Evolutionary conservation across 2,113 vertebrate genomes (phyloP).

Genomic region (Puffinus mauretanicus): DNA sequence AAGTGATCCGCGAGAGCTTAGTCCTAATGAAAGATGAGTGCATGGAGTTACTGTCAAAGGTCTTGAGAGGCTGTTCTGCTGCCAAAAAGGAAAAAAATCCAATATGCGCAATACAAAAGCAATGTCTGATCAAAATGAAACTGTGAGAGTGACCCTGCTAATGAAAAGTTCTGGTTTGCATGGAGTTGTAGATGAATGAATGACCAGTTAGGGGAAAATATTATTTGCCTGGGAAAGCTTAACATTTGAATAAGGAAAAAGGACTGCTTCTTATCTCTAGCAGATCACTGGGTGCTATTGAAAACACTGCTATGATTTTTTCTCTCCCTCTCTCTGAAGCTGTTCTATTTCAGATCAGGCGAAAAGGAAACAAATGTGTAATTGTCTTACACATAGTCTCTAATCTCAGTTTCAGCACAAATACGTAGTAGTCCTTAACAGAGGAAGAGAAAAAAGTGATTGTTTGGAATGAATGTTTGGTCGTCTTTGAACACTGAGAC

Average conservation of each 20-base stretch:
- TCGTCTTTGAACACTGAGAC: not conserved
- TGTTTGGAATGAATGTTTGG: not conserved
- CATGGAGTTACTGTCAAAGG: not conserved
- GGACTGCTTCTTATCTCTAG: not conserved
- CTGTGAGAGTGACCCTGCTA: not conserved
- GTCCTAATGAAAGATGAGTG: not conserved
- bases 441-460: constrained; percentile 9
- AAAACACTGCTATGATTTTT: constrained; percentile 33
- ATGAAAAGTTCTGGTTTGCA: not conserved
- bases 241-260: constrained; percentile 57
- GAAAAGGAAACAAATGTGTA: constrained; percentile 16
- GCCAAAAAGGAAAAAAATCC: not conserved
- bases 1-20: not conserved
- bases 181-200: not conserved
- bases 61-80: not conserved
- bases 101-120: not conserved
- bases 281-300: not conserved
- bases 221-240: constrained; percentile 48
- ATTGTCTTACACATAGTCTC: constrained; percentile 10
- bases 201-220: constrained; percentile 6
- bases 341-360: constrained; percentile 24
- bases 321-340: not conserved
- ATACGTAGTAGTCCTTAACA: not conserved
- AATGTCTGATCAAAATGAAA: not conserved
- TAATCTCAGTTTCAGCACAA: not conserved